A percentile compares a stretch with the other conserved stretches of the same genome.
phyloP scores from a whole-genome alignment of 2,888 invertebrate species.

The Gastrophysa polygoni region DNA sequence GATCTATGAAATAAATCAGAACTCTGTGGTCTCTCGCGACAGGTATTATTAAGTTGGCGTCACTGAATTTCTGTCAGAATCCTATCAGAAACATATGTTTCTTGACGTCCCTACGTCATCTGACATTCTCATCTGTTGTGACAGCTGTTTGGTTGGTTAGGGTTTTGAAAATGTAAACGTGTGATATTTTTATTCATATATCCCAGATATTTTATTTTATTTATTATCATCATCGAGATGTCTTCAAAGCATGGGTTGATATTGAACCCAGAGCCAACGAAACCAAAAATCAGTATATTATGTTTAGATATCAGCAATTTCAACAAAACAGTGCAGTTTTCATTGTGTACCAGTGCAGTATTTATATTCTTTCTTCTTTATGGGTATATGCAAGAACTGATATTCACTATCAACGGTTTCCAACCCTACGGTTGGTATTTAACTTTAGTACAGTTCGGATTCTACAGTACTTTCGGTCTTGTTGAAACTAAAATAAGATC shows the following conservation, averaged over 20 bases:
- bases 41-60: too few species aligned
- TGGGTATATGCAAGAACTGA: conserved; percentile 90
- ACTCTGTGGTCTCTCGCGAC: too few species aligned
- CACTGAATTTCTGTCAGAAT: too few species aligned
- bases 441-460: conserved; percentile 89
- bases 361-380: conserved; percentile 89
- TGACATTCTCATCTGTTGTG: too few species aligned
- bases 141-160: background rate
- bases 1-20: too few species aligned
- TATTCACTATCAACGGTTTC: conserved; percentile 89
- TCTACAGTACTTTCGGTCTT: conserved; percentile 81
- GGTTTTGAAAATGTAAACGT: conserved; percentile 36
- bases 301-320: conserved; percentile 75
- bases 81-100: conserved; percentile 3
- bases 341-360: conserved; percentile 77
- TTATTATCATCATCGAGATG: conserved; percentile 11
- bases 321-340: conserved; percentile 72
- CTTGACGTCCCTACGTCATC: background rate
- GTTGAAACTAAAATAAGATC: conserved; percentile 71
- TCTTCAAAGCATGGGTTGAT: conserved; percentile 18
- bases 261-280: conserved; percentile 47
- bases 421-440: conserved; percentile 91
- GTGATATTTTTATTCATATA: conserved; percentile 21
- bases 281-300: conserved; percentile 67
- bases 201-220: conserved; percentile 1